phyloP scores from a whole-genome alignment of 2,888 invertebrate genomes.

The Chrysotoxum bicinctum region DNA sequence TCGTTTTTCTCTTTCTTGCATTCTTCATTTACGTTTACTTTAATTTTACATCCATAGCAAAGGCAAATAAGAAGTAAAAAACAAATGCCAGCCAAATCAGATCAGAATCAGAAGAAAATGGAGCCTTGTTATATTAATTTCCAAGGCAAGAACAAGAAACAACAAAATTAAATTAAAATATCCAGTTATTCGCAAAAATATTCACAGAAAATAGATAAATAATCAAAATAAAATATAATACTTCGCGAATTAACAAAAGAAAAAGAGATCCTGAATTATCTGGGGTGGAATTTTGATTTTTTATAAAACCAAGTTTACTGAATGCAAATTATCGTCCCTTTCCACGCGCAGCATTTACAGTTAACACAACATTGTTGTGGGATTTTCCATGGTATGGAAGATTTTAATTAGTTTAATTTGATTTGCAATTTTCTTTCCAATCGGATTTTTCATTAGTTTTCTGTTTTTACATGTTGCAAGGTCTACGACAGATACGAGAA shows the following conservation, averaged over 20 bases:
- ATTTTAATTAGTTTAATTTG: constrained; percentile 11
- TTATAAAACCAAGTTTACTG: not conserved
- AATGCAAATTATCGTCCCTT: not conserved
- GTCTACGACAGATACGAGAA: constrained; percentile 41
- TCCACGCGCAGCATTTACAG: not conserved
- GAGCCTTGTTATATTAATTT: not conserved
- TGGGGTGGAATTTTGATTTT: not conserved
- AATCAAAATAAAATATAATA: not conserved
- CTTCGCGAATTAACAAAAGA: not conserved
- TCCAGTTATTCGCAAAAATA: not conserved
- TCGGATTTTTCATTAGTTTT: not conserved
- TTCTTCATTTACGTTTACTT: not conserved
- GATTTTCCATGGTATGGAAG: not conserved
- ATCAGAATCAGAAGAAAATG: not conserved
- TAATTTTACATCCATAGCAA: not conserved
- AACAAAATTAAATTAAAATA: not conserved
- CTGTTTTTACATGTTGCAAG: not conserved
- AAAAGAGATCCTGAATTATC: not conserved
- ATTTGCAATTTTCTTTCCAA: not conserved
- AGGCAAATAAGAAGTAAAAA: no score
- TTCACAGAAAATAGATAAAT: no score
- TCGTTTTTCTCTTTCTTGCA: not conserved
- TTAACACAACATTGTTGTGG: not conserved
- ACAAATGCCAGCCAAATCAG: no score
- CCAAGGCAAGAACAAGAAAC: no score